These are phyloP conservation scores for Drosophila mettleri DNA, from an alignment of 2,888 invertebrate species.

Conservation along the genomic window DNA sequence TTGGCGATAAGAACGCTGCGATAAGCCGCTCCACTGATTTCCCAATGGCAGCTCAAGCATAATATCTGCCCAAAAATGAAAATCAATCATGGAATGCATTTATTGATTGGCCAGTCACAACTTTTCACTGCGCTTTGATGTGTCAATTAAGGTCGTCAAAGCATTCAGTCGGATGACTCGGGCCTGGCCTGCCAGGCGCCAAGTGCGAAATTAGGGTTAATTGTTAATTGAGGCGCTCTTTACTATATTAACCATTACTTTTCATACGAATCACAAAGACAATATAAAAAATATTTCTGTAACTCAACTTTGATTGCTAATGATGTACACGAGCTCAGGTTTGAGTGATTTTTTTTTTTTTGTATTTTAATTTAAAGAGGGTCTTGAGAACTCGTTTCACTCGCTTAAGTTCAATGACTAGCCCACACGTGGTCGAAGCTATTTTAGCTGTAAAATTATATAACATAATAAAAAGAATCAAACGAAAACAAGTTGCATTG, in stretches of 20 bases:
- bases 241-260: conserved; percentile 4
- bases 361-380: not conserved
- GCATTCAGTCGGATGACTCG: not conserved
- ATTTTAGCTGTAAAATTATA: conserved; percentile 6
- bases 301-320: conserved; percentile 20
- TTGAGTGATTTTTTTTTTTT: not conserved
- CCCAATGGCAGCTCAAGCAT: conserved; percentile 16
- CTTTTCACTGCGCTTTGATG: conserved; percentile 4
- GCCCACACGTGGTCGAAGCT: not conserved
- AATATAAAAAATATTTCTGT: not conserved
- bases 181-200: conserved; percentile 34
- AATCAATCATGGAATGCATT: conserved; percentile 66
- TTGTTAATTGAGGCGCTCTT: conserved; percentile 26
- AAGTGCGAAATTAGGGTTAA: conserved; percentile 68
- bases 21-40: conserved; percentile 42
- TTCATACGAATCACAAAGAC: not conserved
- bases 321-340: conserved; percentile 7
- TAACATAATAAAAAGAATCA: not conserved
- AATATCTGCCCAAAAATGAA: conserved; percentile 2
- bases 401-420: conserved; percentile 34
- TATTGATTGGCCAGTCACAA: conserved; percentile 54
- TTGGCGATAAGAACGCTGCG: conserved; percentile 40
- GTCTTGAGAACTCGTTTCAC: conserved; percentile 35
- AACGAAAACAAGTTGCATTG: conserved; percentile 13
- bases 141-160: conserved; percentile 54